A percentile compares a stretch with the other conserved stretches of the same genome.
These are phyloP conservation scores for Crenuchus spilurus DNA, from an alignment of 2,797 vertebrate species.

Conservation along the genomic window DNA sequence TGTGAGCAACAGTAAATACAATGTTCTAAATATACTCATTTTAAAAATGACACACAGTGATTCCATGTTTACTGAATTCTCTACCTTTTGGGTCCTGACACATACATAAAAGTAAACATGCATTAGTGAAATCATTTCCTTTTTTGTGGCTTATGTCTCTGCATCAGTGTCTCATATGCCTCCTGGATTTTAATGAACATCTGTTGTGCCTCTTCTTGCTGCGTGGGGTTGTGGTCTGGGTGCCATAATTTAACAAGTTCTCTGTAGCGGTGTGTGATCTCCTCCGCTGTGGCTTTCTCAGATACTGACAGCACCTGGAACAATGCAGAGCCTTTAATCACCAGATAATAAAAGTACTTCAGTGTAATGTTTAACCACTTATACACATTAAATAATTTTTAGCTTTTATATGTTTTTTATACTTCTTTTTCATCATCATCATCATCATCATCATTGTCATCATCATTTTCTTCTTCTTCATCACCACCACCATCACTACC, in stretches of 20 bases:
- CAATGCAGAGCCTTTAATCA: neutral
- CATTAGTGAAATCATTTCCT: constrained; percentile 56
- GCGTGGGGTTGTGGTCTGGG: constrained; percentile 86
- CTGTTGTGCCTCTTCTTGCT: constrained; percentile 76
- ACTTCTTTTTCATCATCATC: no score
- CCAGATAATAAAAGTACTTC: no score
- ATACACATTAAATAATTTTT: no score
- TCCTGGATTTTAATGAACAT: constrained; percentile 87
- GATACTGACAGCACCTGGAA: constrained; percentile 81
- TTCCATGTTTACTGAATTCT: no score
- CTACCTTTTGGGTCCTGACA: no score
- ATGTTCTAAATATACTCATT: neutral
- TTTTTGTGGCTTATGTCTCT: constrained; percentile 64
- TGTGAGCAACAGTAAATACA: neutral
- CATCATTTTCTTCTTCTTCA: no score
- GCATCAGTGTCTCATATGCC: constrained; percentile 82
- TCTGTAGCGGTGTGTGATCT: constrained; percentile 82
- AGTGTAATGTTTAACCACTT: no score
- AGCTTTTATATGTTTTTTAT: no score
- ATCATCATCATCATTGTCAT: no score
- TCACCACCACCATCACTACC: no score
- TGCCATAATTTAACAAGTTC: constrained; percentile 89
- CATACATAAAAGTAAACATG: neutral
- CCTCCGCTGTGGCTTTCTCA: constrained; percentile 78
- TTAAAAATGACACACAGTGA: no score